A percentile compares a stretch with the other conserved stretches of the same genome.
Conservation (phyloP, 2,888 invertebrate species). For the Amphipyra berbera region DNA sequence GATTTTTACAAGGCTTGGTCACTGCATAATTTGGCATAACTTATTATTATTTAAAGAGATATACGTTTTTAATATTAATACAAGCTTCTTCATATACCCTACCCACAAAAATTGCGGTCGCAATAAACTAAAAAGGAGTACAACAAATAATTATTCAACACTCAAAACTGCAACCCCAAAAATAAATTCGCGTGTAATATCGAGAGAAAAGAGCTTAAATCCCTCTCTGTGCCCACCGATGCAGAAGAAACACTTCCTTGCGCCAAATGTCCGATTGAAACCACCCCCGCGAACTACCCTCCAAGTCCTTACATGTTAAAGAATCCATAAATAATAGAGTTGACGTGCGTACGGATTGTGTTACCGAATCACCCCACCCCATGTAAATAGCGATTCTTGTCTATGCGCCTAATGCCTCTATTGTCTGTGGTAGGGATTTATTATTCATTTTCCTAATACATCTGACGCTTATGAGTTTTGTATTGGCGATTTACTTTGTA, state of each 20-base stretch:
- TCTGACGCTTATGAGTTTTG: conserved; percentile 81
- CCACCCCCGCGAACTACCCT: conserved; percentile 69
- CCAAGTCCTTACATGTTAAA: conserved; percentile 88
- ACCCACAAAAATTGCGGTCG: conserved; percentile 26
- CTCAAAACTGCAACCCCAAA: conserved; percentile 61
- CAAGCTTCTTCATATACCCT: conserved; percentile 6
- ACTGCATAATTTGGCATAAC: too few relatives aligned
- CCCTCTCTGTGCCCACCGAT: conserved; percentile 73
- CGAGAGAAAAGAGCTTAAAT: conserved; percentile 65
- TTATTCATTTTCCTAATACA: conserved; percentile 88
- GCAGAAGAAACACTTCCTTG: conserved; percentile 86
- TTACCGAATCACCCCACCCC: conserved; percentile 76
- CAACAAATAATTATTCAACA: conserved; percentile 59
- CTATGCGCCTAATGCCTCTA: conserved; percentile 87
- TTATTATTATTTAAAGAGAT: too few relatives aligned
- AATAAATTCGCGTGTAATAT: conserved; percentile 64
- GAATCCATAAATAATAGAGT: conserved; percentile 90
- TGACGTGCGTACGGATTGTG: conserved; percentile 86
- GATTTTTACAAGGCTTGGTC: too few relatives aligned
- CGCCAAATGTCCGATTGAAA: conserved; percentile 84
- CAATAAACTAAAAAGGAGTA: conserved; percentile 53
- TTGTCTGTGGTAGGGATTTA: conserved; percentile 88
- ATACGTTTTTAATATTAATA: not conserved
- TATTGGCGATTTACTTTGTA: conserved; percentile 69
- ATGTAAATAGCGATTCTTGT: conserved; percentile 77